A percentile compares a stretch with the other conserved stretches of the same genome.
Conservation (phyloP, 2,113 vertebrate genomes). For the Trichomycterus rosablanca region DNA sequence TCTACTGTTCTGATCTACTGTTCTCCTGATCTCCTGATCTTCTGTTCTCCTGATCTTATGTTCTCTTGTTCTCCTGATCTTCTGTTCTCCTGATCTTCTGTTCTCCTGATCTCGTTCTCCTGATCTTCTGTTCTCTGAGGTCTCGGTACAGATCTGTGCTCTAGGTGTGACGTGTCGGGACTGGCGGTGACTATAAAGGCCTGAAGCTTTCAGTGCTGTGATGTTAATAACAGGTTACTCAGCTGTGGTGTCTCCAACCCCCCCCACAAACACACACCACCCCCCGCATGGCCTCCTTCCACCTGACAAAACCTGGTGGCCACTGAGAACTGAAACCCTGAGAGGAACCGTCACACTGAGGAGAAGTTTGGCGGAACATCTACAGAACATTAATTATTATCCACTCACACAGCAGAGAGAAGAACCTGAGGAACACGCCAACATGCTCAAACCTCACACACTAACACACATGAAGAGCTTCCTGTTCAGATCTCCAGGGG, state of each 20-base stretch:
- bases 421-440: constrained; percentile 1
- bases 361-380: constrained; percentile 18
- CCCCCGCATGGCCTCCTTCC: constrained; percentile 34
- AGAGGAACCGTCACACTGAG: constrained; percentile 15
- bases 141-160: constrained; percentile 24
- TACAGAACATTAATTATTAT: background rate
- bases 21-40: too few relatives aligned
- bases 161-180: constrained; percentile 27
- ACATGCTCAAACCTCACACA: constrained; percentile 9
- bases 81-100: too few relatives aligned
- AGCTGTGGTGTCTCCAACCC: constrained; percentile 38
- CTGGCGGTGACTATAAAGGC: constrained; percentile 37
- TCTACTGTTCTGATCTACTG: too few relatives aligned
- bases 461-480: constrained; percentile 12
- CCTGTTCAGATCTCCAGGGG: background rate
- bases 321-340: constrained; percentile 11
- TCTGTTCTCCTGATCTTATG: too few relatives aligned
- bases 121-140: too few relatives aligned
- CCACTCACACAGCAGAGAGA: background rate
- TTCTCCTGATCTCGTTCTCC: too few relatives aligned
- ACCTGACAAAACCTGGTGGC: constrained; percentile 29
- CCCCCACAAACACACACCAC: constrained; percentile 44
- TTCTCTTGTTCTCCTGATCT: too few relatives aligned
- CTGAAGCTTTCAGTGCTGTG: constrained; percentile 22
- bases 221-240: constrained; percentile 45